phyloP scores from a whole-genome alignment of 2,888 invertebrate species.

The Hoplodrina ambigua region DNA sequence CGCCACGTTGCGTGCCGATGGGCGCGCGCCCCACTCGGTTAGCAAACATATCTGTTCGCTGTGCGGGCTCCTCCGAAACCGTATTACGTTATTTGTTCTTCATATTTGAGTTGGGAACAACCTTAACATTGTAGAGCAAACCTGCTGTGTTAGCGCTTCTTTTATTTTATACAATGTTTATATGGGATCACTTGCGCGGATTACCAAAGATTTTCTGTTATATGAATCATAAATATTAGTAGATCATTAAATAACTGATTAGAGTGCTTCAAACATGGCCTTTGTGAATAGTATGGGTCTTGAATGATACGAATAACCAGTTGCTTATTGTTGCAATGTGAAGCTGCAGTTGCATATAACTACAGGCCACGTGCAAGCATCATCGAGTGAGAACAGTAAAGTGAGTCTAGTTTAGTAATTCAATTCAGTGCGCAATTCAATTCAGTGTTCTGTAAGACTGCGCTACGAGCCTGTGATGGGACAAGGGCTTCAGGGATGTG shows the following conservation, averaged over 20 bases:
- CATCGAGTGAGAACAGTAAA: too few species aligned
- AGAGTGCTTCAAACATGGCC: too few species aligned
- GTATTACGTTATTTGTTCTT: slow-evolving; percentile 66
- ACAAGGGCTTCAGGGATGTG: slow-evolving; percentile 7
- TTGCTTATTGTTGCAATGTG: background rate
- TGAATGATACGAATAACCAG: background rate
- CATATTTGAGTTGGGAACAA: slow-evolving; percentile 64
- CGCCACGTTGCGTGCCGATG: slow-evolving; percentile 12
- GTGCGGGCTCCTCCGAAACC: slow-evolving; percentile 56
- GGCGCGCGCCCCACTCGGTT: slow-evolving; percentile 20
- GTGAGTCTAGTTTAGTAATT: background rate
- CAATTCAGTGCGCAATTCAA: background rate
- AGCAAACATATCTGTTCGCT: slow-evolving; percentile 56
- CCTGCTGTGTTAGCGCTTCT: slow-evolving; percentile 51
- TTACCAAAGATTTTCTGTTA: background rate
- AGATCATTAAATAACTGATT: too few species aligned
- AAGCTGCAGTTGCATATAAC: background rate
- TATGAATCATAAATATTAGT: background rate
- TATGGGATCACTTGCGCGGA: slow-evolving; percentile 8
- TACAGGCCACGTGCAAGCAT: background rate
- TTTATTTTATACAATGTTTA: slow-evolving; percentile 45
- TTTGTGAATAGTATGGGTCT: too few species aligned
- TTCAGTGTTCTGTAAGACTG: background rate
- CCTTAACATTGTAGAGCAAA: slow-evolving; percentile 60
- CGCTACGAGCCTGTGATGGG: background rate